These are phyloP conservation scores for Solenopsis invicta DNA, from an alignment of 1,140 invertebrate genomes.

Conservation along the genomic window DNA sequence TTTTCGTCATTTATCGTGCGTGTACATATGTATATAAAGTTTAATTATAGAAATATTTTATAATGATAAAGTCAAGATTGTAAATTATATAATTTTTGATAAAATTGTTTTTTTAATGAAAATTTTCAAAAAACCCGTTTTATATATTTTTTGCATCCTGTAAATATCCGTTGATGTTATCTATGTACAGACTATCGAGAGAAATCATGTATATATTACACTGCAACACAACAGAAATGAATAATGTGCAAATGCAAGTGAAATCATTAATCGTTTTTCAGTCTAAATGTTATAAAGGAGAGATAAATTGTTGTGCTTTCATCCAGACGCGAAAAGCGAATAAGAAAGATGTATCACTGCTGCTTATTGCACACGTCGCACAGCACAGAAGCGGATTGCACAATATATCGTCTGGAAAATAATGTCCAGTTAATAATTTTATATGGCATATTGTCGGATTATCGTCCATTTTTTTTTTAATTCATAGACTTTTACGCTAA, in stretches of 20 bases:
- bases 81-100: background rate
- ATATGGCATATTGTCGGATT: background rate
- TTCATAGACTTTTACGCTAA: background rate
- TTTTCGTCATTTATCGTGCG: background rate
- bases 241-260: conserved; percentile 40
- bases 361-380: conserved; percentile 72
- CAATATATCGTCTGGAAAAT: conserved; percentile 16
- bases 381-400: conserved; percentile 53
- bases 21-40: background rate
- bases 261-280: conserved; percentile 53
- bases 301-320: conserved; percentile 10
- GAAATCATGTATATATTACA: conserved; percentile 10
- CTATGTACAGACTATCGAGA: conserved; percentile 7
- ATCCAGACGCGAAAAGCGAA: conserved; percentile 28
- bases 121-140: background rate
- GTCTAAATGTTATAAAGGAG: conserved; percentile 33
- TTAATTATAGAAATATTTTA: conserved; percentile 17
- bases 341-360: conserved; percentile 55
- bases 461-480: background rate
- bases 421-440: conserved; percentile 20
- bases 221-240: conserved; percentile 19
- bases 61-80: background rate
- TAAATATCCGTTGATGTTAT: conserved; percentile 40
- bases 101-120: background rate
- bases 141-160: conserved; percentile 23